Conservation (phyloP, 2,113 vertebrate species). For the Leptobrachium leishanense region DNA sequence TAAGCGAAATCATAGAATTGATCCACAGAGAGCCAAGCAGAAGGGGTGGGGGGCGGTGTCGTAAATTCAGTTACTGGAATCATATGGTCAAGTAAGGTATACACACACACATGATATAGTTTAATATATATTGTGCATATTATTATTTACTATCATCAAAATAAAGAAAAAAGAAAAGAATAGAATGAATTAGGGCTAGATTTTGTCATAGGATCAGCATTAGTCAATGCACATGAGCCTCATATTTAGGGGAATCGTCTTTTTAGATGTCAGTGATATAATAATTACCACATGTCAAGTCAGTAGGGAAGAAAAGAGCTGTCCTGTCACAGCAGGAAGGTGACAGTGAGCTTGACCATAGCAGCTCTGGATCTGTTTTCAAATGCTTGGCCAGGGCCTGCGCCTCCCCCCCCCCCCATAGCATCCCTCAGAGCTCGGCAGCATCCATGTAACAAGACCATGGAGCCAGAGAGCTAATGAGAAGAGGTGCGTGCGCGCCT, state of each 20-base stretch:
- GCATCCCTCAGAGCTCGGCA: slow-evolving; percentile 70
- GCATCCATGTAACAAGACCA: slow-evolving; percentile 84
- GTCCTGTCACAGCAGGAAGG: slow-evolving; percentile 46
- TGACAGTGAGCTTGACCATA: slow-evolving; percentile 49
- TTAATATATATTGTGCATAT: too few species aligned
- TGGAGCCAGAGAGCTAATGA: slow-evolving; percentile 85
- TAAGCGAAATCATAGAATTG: too few species aligned
- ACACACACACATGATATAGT: too few species aligned
- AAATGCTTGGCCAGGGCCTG: slow-evolving; percentile 55
- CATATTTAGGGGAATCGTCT: slow-evolving; percentile 28
- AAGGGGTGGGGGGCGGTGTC: too few species aligned
- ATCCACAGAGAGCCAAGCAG: too few species aligned
- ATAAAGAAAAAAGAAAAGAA: too few species aligned
- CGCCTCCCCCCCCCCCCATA: slow-evolving; percentile 48
- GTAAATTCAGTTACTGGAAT: too few species aligned
- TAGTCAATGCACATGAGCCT: neutral
- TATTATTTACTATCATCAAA: too few species aligned
- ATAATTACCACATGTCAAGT: slow-evolving; percentile 47
- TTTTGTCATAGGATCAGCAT: too few species aligned
- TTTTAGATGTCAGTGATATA: slow-evolving; percentile 40
- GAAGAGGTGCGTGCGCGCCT: slow-evolving; percentile 69
- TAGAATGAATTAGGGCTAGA: too few species aligned
- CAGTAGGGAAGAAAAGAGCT: slow-evolving; percentile 22
- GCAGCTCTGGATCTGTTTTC: slow-evolving; percentile 58
- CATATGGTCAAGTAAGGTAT: too few species aligned